Evolutionary conservation across 2,888 invertebrate genomes (phyloP), one percentile per base, ranked within the genome.

Genomic region (Erannis defoliaria): DNA sequence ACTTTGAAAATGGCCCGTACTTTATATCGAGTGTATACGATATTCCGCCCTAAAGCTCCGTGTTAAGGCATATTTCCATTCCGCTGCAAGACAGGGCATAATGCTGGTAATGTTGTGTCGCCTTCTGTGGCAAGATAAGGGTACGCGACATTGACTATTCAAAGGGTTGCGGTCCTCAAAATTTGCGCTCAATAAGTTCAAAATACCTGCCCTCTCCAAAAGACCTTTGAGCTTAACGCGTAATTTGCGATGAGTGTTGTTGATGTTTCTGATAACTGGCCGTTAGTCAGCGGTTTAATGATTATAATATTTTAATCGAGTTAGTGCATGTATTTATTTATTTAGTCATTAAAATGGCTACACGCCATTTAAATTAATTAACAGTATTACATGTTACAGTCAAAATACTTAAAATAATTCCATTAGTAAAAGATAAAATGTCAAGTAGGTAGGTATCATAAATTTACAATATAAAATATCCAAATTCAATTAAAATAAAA

Each of bases 111-210:
- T 93, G 91, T 89, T 89, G 89, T 92, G 92, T 91, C 92, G 89
- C 89, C 85, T 91, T 92, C 92, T 90, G 91, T 82, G 91, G 90
- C 84, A 85, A 92, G 93, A 93, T 93, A 93, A 93, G 91, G 90
- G 90, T 88, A 88, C 88, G 90, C 92, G 92, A 91, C 91, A 92
- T 92, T 91, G 92, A 91, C 91, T 93, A 92, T 93, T 92, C 92
- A 93, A 93, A 93, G 92, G 91, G 92, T 86, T 91, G 92, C 81
- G 91, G 92, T 91, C 90, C 84, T 90, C 90, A 89, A 91, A 92
- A 93, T 92, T 92, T 89, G 88, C 89, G 90, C 90, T 90, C 92
- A 90, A 92, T 92, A 92, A 89, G 85, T 88, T 77, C 82, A 82
- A 86, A 89, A 89, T 89, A 89, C 84, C 85, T 85, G 81, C 71